Percentiles rank a stretch among this genome's conserved stretches.
phyloP scores from a whole-genome alignment of 2,888 invertebrate genomes.

The Conchocele bisecta region DNA sequence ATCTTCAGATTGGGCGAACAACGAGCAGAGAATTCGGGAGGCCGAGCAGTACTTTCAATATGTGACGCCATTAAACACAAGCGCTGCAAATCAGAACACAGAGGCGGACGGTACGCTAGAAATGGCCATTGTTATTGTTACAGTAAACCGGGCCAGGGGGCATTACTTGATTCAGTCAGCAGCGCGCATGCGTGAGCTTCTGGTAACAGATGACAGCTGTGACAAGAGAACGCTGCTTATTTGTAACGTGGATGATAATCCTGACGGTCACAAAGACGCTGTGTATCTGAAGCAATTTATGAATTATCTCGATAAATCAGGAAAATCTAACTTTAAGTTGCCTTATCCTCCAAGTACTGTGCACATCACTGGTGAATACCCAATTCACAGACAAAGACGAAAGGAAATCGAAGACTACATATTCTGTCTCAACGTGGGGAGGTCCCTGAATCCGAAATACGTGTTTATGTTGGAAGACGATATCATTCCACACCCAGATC shows the following conservation, averaged over 20 bases:
- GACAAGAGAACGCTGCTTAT: conserved; percentile 62
- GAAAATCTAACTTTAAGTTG: conserved; percentile 28
- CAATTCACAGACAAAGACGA: conserved; percentile 1
- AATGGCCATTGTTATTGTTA: conserved; percentile 71
- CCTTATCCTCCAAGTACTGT: conserved; percentile 10
- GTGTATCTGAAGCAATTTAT: conserved; percentile 55
- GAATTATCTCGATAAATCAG: conserved; percentile 56
- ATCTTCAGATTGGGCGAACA: too few relatives aligned
- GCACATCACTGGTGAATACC: neutral
- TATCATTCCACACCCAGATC: conserved; percentile 68
- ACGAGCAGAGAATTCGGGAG: too few relatives aligned
- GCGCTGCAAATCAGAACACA: too few relatives aligned
- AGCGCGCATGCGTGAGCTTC: conserved; percentile 49
- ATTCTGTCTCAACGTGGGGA: conserved; percentile 73
- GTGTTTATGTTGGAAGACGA: conserved; percentile 80
- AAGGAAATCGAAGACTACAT: conserved; percentile 79
- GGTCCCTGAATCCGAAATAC: conserved; percentile 60
- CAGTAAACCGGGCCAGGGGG: conserved; percentile 63
- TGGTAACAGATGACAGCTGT: conserved; percentile 40
- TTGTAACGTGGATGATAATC: conserved; percentile 75
- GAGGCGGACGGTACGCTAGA: too few relatives aligned
- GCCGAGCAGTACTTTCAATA: too few relatives aligned
- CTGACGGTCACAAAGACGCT: conserved; percentile 66
- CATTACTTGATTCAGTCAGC: conserved; percentile 72
- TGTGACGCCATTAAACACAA: too few relatives aligned